Base-by-base conservation (phyloP, 2,888 invertebrate genomes). In the Hydropsyche betteni region DNA sequence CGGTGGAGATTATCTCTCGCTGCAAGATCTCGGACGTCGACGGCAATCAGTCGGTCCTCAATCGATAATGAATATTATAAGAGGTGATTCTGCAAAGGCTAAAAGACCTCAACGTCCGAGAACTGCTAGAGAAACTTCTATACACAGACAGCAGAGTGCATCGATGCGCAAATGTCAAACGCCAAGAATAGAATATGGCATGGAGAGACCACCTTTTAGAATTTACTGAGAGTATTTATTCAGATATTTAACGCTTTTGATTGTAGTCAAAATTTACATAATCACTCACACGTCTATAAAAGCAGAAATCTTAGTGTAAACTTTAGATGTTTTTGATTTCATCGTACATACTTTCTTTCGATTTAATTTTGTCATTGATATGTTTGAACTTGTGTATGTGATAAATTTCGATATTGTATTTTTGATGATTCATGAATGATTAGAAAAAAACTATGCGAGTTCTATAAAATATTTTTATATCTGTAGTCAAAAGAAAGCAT, bases 161-260 rank as follows among this genome's bases (percentile, higher is more conserved):
- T 76, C 76, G 0, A 76, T 76, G 7, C 70, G 79, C 33, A 79
- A 79, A 70, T 78, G 79, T 55, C 79, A 79, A 74, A 79, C 79
- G 16, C 73, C 79, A 8, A 71, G 79, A 44, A 69, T 78, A n/a
- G 79, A 77, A 44, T 58, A 51, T 68, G 76, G 77, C 75, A 53
- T 75, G 34, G 78, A 79, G 51, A 76, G 77, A 74, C 79, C 79
- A 5, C 79, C 79, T 1, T 79, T 79, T 69, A 76, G 79, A 70
- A 77, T 75, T 50, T 77, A 77, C 50, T 77, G 68, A 68, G 16
- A 71, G 8, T n/a, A 16, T 24, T 16, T 58, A 8, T 16, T 58
- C 24, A 24, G 24, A 58, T 58, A 58, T 24, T 58, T 58, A 24
- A 14, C 24, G 14, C 58, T 58, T 24, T 8, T 58, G 16, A 58